Conservation (phyloP, 2,113 vertebrate genomes). For the Arenaria interpres region DNA sequence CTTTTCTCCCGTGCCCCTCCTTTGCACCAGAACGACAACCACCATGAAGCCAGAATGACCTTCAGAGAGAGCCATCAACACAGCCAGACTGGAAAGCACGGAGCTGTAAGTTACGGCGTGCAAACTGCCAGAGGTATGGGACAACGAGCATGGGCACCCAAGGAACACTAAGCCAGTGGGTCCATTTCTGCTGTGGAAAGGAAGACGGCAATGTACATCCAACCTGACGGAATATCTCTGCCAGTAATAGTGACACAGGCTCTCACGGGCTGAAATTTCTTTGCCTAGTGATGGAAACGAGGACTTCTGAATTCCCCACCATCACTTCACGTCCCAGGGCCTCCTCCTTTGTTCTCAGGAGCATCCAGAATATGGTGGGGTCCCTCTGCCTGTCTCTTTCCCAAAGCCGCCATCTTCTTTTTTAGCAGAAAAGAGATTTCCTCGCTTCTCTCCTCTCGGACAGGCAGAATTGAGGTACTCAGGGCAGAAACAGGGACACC, state of each 20-base stretch:
- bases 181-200: not conserved
- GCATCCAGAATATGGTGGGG: not conserved
- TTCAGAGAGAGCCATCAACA: conserved; percentile 16
- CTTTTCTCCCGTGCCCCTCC: not conserved
- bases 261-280: not conserved
- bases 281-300: not conserved
- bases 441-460: not conserved
- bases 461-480: not conserved
- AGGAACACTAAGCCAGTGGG: not conserved
- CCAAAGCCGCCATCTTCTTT: not conserved
- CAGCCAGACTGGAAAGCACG: conserved; percentile 15
- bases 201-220: not conserved
- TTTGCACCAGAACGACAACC: not conserved
- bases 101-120: not conserved
- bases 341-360: not conserved
- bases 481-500: not conserved
- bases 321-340: not conserved
- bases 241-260: not conserved
- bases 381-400: not conserved
- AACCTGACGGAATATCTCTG: not conserved
- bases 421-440: not conserved
- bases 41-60: conserved; percentile 12
- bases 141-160: not conserved
- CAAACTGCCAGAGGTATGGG: not conserved
- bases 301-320: not conserved